phyloP scores from a whole-genome alignment of 2,113 vertebrate species.

The Mesoclemmys tuberculata region DNA sequence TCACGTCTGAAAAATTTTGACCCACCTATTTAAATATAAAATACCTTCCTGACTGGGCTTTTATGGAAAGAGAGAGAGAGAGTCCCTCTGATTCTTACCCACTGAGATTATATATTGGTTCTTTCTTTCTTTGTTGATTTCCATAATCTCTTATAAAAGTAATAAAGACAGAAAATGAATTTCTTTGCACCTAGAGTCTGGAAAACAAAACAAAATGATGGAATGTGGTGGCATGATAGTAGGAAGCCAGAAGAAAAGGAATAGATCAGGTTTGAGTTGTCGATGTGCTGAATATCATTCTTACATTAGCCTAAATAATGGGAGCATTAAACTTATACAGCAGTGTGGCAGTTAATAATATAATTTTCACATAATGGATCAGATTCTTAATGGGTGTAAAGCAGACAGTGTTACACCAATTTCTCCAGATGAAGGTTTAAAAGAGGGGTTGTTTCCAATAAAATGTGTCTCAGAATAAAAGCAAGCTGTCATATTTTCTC shows the following conservation, averaged over 20 bases:
- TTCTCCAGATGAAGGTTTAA: background rate
- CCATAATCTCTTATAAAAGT: background rate
- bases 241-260: background rate
- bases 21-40: background rate
- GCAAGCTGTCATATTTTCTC: conserved; percentile 8
- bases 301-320: background rate
- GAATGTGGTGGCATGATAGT: rapidly evolving
- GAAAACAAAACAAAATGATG: background rate
- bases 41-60: rapidly evolving
- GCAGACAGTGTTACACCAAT: rapidly evolving
- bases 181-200: rapidly evolving
- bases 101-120: background rate
- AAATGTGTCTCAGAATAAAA: conserved; percentile 9
- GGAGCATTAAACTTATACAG: background rate
- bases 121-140: background rate
- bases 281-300: background rate
- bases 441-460: background rate
- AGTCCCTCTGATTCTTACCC: background rate
- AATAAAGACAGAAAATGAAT: rapidly evolving
- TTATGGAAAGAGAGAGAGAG: background rate
- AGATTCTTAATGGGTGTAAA: background rate
- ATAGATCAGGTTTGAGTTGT: background rate
- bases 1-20: background rate
- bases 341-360: background rate
- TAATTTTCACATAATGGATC: background rate